Base-by-base conservation (phyloP, 2,797 vertebrate species). In the Onychomys torridus region DNA sequence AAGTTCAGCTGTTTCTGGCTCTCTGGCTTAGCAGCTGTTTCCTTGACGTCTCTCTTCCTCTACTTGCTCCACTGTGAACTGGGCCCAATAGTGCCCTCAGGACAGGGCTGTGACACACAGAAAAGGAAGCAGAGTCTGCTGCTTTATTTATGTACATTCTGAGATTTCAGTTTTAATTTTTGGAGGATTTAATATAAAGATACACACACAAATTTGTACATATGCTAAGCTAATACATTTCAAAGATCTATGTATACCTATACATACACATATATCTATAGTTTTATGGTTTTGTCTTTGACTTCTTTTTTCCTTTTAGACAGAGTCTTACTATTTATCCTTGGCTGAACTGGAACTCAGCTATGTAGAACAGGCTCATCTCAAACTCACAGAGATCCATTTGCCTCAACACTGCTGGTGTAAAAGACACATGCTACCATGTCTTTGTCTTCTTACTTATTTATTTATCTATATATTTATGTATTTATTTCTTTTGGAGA, bases 131-230 rank as follows among this genome's bases (percentile, higher is more conserved):
- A 27, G 71, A 85, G 81, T 65, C 25, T 4, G 67, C 46, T 2
- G 3, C 37, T 83, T 78, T 86, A 32, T 83, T 52, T 76, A 84
- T 29, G 63, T 91, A 16, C 90, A 55, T 65, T 89, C 65, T 81
- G 55, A 92, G 63, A 95, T 49, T n/a, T 77, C 29, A 21, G 11
- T 65, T 92, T 93, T 59, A 90, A 40, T 91, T 93, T 94, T 23
- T 25, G 34, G 67, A 93, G 84, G 65, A 73, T 92, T 89, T 87
- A n/a, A 19, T 49, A 90, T 37, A 84, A 81, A 91, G 65, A 65
- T 29, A 32, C 10, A 40, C 40, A 23, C 14, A 29, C 37, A 84
- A 1, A 69, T 65, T 12, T 13, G 59, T 49, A 76, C 25, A 37
- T 14, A 43, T 73, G 34, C 13, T 25, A 52, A 9, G 34, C 13